A percentile compares a stretch with the other conserved stretches of the same genome.
These are phyloP conservation scores for Thaumetopoea pityocampa DNA, from an alignment of 1,140 invertebrate species.

Conservation along the genomic window DNA sequence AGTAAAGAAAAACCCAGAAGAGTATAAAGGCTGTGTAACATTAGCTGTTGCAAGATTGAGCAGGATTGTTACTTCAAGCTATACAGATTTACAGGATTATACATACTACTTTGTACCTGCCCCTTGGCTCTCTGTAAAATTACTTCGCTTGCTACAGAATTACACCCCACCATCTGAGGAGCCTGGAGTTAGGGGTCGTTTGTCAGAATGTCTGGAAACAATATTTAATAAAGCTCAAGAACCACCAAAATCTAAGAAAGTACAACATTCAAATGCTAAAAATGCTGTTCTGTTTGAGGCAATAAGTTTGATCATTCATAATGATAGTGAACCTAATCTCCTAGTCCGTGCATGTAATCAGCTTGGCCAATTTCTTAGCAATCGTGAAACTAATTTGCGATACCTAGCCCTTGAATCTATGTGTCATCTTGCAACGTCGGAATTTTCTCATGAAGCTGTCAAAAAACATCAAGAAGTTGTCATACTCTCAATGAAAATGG, in stretches of 20 bases:
- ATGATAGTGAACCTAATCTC: constrained; percentile 98
- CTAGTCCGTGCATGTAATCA: constrained; percentile 99
- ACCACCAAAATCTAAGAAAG: constrained; percentile 99
- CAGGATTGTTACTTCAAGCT: constrained; percentile 98
- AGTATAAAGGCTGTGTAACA: constrained; percentile 99
- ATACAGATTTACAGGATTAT: constrained; percentile 99
- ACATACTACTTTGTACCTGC: constrained; percentile 99
- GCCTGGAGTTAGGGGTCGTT: constrained; percentile 93
- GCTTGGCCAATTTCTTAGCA: constrained; percentile 98
- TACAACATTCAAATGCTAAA: constrained; percentile 99
- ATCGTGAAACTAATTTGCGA: constrained; percentile 98
- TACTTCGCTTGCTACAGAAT: constrained; percentile 97
- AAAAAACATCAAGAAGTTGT: constrained; percentile 99
- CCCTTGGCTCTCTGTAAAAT: constrained; percentile 99
- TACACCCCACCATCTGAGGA: constrained; percentile 98
- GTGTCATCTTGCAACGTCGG: constrained; percentile 99
- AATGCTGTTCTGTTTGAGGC: constrained; percentile 99
- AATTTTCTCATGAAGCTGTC: constrained; percentile 99
- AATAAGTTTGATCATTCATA: constrained; percentile 99
- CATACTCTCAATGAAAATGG: constrained; percentile 99
- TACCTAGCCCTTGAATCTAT: constrained; percentile 99
- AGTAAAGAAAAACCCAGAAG: constrained; percentile 98
- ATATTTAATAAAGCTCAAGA: constrained; percentile 99
- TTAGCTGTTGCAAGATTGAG: constrained; percentile 97
- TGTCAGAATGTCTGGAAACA: constrained; percentile 99